phyloP scores from a whole-genome alignment of 2,888 invertebrate genomes.

The Prosopocoilus inquinatus region DNA sequence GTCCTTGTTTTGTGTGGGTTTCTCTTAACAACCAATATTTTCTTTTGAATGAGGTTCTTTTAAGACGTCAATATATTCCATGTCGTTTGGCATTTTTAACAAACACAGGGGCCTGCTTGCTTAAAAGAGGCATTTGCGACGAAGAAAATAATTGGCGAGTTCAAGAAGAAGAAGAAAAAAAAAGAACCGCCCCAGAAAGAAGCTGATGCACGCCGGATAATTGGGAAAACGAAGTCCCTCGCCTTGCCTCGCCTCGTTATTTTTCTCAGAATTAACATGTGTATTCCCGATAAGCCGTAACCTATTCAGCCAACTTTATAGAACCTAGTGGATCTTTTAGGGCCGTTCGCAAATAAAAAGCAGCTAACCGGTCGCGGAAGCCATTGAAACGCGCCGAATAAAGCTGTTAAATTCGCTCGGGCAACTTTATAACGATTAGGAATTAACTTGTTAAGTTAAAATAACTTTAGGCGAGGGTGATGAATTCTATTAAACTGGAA shows the following conservation, averaged over 20 bases:
- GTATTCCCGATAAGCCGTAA: slow-evolving; percentile 10
- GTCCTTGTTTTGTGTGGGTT: background rate
- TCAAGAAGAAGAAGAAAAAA: background rate
- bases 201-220: slow-evolving; percentile 2
- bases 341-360: no score
- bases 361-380: no score
- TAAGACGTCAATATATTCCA: slow-evolving; percentile 22
- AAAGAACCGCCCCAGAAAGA: background rate
- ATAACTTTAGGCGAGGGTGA: slow-evolving; percentile 13
- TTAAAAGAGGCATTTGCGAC: background rate
- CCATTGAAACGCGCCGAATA: background rate
- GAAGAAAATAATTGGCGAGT: slow-evolving; percentile 10
- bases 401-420: background rate
- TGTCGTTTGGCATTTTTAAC: slow-evolving; percentile 31
- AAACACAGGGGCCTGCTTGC: slow-evolving; percentile 18
- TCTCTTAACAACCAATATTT: slow-evolving; percentile 10
- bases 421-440: slow-evolving; percentile 12
- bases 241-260: slow-evolving; percentile 5
- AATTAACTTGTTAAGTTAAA: slow-evolving; percentile 23
- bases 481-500: slow-evolving; percentile 15
- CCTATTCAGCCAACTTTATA: slow-evolving; percentile 2
- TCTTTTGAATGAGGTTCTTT: background rate
- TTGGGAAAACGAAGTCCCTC: background rate
- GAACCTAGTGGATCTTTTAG: no score
- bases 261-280: slow-evolving; percentile 11